These are phyloP conservation scores for Apis laboriosa DNA, from an alignment of 1,140 invertebrate species.

Conservation along the genomic window DNA sequence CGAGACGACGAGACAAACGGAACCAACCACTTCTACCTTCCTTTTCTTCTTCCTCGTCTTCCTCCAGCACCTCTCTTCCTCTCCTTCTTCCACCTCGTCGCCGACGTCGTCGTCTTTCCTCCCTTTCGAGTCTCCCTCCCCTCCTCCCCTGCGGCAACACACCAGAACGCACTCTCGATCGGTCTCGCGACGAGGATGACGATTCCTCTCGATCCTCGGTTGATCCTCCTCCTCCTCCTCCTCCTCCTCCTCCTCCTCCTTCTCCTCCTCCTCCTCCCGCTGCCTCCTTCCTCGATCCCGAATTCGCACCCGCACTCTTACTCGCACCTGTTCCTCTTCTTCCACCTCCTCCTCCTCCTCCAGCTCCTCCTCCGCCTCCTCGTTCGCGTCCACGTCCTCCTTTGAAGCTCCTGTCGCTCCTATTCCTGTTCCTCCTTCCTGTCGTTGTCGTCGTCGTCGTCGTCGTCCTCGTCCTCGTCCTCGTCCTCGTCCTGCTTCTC, in stretches of 20 bases:
- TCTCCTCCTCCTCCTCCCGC: conserved; percentile 33
- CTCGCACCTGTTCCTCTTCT: conserved; percentile 35
- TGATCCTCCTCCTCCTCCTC: conserved; percentile 13
- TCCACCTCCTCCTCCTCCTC: conserved; percentile 28
- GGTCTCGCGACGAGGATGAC: conserved; percentile 49
- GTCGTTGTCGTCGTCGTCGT: background rate
- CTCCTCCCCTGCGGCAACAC: conserved; percentile 45
- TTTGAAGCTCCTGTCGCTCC: conserved; percentile 25
- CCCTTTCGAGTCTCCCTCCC: conserved; percentile 57
- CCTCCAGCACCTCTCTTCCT: conserved; percentile 47
- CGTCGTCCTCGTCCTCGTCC: conserved; percentile 36
- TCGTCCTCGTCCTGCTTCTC: background rate
- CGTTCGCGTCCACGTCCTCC: conserved; percentile 46
- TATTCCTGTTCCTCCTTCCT: conserved; percentile 29
- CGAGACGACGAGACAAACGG: conserved; percentile 36
- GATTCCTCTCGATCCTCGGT: conserved; percentile 45
- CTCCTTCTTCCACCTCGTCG: conserved; percentile 55
- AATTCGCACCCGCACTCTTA: conserved; percentile 8
- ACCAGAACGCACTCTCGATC: conserved; percentile 52
- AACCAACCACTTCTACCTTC: conserved; percentile 44
- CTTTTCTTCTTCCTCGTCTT: conserved; percentile 57
- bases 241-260: conserved; percentile 31
- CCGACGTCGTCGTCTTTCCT: conserved; percentile 62
- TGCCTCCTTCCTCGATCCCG: background rate
- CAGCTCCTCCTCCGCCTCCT: conserved; percentile 36